Base-by-base conservation (phyloP, 1,140 invertebrate genomes). In the Vanessa atalanta region DNA sequence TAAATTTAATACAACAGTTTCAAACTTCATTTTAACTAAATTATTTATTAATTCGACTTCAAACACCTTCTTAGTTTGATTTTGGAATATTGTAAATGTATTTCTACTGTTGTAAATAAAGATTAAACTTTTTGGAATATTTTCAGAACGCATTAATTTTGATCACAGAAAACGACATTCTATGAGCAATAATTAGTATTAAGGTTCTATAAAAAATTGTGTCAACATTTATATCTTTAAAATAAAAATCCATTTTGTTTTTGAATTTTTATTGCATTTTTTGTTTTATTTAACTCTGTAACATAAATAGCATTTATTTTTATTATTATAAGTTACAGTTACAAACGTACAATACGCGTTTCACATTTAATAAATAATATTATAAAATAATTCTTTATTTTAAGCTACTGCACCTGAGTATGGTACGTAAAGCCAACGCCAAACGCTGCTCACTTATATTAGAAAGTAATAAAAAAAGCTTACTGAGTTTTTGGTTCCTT, bases 251-350 rank as follows among this genome's bases (percentile, higher is more conserved):
- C 79, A 81, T 37, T 70, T 70, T 84, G 77, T 88, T 78, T 91
- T 92, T 88, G 83, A 87, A 89, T 86, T 92, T 92, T 91, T 92
- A 91, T 92, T 92, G 80, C 82, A 84, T 91, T 91, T 91, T 91
- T 88, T 87, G 84, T 88, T 85, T 89, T 79, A 70, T 80, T 81
- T 80, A 80, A 83, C 73, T 80, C 84, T 89, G 88, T 92, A 92
- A 91, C 88, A 92, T 92, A 91, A 92, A 92, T 92, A 92, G 89
- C 88, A 88, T 92, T 92, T 91, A 92, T 89, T 88, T 92, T 90
- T 86, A 87, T 85, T 86, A 90, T 85, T 89, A 90, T 82, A 91
- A 91, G 88, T 88, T 90, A 92, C 88, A 90, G 81, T 88, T 90
- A 92, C 86, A 92, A 88, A 90, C 89, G 89, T 89, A 91, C 87